Base-by-base conservation (phyloP, 2,113 vertebrate species). In the Hydropotes inermis region DNA sequence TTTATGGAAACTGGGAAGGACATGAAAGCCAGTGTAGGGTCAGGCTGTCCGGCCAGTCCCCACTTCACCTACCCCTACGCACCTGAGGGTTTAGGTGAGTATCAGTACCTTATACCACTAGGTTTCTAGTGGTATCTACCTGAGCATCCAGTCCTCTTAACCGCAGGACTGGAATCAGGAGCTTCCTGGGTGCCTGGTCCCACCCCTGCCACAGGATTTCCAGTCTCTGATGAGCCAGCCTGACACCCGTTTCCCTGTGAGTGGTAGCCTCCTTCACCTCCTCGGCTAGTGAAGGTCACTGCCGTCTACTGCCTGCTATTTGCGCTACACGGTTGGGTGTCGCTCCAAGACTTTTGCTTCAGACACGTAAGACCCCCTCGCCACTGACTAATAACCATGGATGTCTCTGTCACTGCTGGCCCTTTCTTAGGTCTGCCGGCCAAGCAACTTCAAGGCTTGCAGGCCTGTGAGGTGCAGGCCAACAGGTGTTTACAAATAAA, bases 1-100 rank as follows among this genome's bases (percentile, higher is more conserved):
- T 4, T 16, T 13, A 14, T 43, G 25, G 54, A 33, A 28, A 39
- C 84, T 30, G 57, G 27, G 76, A 2, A 50, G 52, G 28, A 21
- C 11, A 0, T 8, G n/a, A 28, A 43, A 50, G 8, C 16, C 10
- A 2, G 23, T 6, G 10, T 23, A 30, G 1, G 47, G 47, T 14
- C 79, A 82, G 47, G 11, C 47, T 33, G 19, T 33, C 47, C 1
- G 8, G 13, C 45, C 17, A 52, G 45, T 7, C 47, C 30, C 47
- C 33, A 6, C 30, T 23, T n/a, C 47, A n/a, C 50, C 47, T 13
- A 2, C 30, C 3, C 11, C 79, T 23, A 7, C 0, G n/a, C 8
- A 4, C 33, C 61, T 64, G 57, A 58, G 23, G 57, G 57, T 58
- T 58, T 58, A 27, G 57, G 9, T 58, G 57, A 58, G 57, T 27